Evolutionary conservation across 2,888 invertebrate species (phyloP), one percentile per base, ranked within the genome.

Genomic region (Aphodius sticticus): DNA sequence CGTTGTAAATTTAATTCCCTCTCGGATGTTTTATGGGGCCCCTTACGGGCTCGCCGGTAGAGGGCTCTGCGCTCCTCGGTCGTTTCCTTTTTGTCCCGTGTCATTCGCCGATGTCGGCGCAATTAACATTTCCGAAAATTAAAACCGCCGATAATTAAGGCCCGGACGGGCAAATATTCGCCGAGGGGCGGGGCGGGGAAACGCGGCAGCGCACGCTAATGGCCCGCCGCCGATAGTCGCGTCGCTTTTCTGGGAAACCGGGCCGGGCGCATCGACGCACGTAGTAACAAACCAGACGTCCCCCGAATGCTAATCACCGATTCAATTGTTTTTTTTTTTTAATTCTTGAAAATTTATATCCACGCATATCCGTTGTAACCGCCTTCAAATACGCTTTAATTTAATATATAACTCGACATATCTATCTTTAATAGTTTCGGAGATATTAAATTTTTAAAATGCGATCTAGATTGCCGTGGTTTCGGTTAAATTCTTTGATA

Each of bases 41-140:
- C 9, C 53, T 53, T 53, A 53, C 12, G 53, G 53, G 9, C 53
- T 53, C 53, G 53, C 53, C 53, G 9, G 53, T 53, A 53, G 53
- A 53, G 53, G 53, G 12, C 53, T 53, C 53, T 5, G 53, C 53
- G 26, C 26, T 53, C 9, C 6, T 53, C 53, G 53, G 53, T 53
- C 53, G 53, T 53, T 3, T 53, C 53, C 53, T 53, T 53, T 53
- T 53, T 53, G 53, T 53, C 53, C 53, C 53, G 53, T 53, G 53
- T 53, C 53, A 53, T 53, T 53, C 53, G 53, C 53, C 53, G 53
- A 53, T 53, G 53, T 53, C 72, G 26, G 14, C 16, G 72, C 26
- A 74, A 74, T 74, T 74, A 74, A 74, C 74, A 74, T 74, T 74
- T 74, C 74, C 37, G 37, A 74, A 74, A 74, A 36, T 74, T 74